phyloP scores from a whole-genome alignment of 2,113 vertebrate genomes.

The Callionymus lyra region DNA sequence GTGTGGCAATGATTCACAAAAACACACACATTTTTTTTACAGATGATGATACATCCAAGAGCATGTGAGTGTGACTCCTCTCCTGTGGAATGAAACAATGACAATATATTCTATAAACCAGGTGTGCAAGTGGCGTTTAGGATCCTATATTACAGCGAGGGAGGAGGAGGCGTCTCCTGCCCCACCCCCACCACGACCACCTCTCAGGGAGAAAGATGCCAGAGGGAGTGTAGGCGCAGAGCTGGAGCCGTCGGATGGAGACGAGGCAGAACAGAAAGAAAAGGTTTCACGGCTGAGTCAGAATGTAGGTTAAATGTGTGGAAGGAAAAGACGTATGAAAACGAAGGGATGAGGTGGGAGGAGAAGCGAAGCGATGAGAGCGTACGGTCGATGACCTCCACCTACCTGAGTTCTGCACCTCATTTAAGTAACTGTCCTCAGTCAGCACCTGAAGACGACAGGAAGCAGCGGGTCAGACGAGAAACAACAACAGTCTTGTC shows the following conservation, averaged over 20 bases:
- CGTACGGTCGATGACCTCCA: conserved; percentile 6
- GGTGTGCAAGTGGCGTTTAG: no score
- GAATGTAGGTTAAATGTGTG: conserved; percentile 32
- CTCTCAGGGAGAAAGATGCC: conserved; percentile 3
- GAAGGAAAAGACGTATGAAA: conserved; percentile 2
- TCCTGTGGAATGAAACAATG: not conserved
- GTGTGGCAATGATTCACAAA: conserved; percentile 8
- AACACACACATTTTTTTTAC: conserved; percentile 11
- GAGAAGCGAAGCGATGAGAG: conserved; percentile 20
- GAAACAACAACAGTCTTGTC: no score
- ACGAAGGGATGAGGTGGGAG: conserved; percentile 8
- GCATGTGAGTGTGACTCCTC: not conserved
- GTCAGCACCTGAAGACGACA: conserved; percentile 56
- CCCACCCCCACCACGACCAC: not conserved
- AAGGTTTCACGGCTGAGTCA: conserved; percentile 26
- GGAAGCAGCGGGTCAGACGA: conserved; percentile 6
- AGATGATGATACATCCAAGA: not conserved
- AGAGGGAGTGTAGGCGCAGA: conserved; percentile 9
- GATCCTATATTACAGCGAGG: not conserved
- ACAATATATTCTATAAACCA: no score
- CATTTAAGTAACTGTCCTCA: conserved; percentile 70
- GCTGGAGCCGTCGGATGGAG: conserved; percentile 2
- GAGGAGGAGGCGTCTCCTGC: not conserved
- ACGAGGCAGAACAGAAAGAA: not conserved
- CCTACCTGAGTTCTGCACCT: conserved; percentile 72